These are phyloP conservation scores for Catostylus mosaicus DNA, from an alignment of 30 jellyfish, hydroid and myxozoan genomes.

Conservation along the genomic window DNA sequence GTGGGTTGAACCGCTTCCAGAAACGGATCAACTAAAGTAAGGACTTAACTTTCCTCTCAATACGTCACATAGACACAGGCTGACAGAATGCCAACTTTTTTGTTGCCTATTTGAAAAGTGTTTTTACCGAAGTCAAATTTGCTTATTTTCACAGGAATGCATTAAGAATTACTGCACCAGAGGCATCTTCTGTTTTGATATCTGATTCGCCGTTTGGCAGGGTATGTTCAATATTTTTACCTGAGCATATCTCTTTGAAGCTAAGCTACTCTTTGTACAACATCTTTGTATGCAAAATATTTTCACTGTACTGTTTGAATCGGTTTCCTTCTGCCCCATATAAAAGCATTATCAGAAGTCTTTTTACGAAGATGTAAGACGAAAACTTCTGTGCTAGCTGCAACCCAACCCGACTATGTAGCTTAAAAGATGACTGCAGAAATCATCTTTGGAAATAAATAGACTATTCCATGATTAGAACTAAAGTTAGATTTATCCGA, in stretches of 20 bases:
- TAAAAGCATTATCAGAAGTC: too few species aligned
- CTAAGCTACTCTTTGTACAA: background rate
- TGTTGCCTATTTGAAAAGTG: background rate
- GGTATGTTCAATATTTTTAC: slow-evolving; percentile 69
- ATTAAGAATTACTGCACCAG: slow-evolving; percentile 87
- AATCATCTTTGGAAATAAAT: too few species aligned
- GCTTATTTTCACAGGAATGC: slow-evolving; percentile 61
- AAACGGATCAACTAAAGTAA: slow-evolving; percentile 76
- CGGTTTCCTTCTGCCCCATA: too few species aligned
- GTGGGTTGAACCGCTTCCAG: slow-evolving; percentile 96
- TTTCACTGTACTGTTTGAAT: too few species aligned
- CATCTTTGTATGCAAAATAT: too few species aligned
- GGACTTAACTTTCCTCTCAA: slow-evolving; percentile 15
- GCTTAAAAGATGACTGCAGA: too few species aligned
- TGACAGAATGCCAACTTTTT: background rate
- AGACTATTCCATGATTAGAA: too few species aligned
- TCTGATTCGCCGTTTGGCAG: slow-evolving; percentile 82
- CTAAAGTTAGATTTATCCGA: too few species aligned
- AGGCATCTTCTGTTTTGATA: slow-evolving; percentile 78
- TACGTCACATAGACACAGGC: background rate
- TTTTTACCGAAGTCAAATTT: background rate
- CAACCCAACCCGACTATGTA: too few species aligned
- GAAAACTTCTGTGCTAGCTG: too few species aligned
- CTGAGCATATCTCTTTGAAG: background rate
- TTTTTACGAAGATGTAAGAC: too few species aligned